These are phyloP conservation scores for Halcyon smyrnensis DNA, from an alignment of 2,797 vertebrate species.

Conservation along the genomic window DNA sequence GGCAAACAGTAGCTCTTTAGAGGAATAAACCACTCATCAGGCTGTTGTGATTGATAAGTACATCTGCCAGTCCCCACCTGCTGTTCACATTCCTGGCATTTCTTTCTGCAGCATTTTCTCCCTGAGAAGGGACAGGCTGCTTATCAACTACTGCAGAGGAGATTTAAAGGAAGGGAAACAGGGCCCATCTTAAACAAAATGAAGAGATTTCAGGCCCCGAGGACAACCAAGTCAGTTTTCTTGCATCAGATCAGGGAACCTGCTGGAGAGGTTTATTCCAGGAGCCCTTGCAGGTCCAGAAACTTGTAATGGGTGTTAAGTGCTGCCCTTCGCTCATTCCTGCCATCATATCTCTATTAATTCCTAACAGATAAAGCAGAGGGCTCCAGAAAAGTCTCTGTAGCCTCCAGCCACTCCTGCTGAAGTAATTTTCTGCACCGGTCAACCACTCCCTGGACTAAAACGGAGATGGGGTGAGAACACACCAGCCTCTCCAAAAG, in stretches of 20 bases:
- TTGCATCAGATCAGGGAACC: background rate
- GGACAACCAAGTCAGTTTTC: background rate
- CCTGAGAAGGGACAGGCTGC: background rate
- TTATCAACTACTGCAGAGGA: constrained; percentile 43
- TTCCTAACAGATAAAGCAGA: background rate
- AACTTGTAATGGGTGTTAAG: background rate
- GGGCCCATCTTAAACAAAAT: constrained; percentile 19
- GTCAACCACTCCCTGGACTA: background rate
- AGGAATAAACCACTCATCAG: constrained; percentile 61
- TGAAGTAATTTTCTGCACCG: background rate
- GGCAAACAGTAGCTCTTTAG: constrained; percentile 66
- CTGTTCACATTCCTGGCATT: constrained; percentile 59
- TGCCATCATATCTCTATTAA: background rate
- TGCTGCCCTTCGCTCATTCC: background rate
- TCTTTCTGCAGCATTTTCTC: constrained; percentile 47
- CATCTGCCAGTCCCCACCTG: constrained; percentile 61
- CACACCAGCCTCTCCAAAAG: background rate
- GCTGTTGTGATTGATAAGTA: constrained; percentile 63
- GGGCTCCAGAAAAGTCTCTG: background rate
- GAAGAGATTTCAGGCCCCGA: background rate
- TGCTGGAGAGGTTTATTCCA: background rate
- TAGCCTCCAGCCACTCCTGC: background rate
- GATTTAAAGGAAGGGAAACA: constrained; percentile 19
- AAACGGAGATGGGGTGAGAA: background rate
- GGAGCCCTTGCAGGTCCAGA: background rate